Conservation (phyloP, 2,797 vertebrate species). For the Pseudopleuronectes americanus region DNA sequence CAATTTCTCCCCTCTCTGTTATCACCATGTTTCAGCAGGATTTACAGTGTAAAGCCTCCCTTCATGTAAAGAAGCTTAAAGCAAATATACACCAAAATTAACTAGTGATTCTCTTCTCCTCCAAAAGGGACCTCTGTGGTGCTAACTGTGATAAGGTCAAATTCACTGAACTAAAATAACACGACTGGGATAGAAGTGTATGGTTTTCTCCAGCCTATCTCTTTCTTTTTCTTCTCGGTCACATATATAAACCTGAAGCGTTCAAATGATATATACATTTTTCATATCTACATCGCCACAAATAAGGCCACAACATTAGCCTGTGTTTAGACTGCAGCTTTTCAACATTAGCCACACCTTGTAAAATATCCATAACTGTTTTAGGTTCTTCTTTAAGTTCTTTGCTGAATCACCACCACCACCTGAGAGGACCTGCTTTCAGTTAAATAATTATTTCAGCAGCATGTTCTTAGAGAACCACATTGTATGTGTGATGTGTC, state of each 20-base stretch:
- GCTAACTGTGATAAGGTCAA: too few relatives aligned
- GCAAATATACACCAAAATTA: not conserved
- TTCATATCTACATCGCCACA: not conserved
- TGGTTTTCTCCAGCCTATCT: too few relatives aligned
- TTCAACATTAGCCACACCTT: not conserved
- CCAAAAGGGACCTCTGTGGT: too few relatives aligned
- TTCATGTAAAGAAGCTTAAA: not conserved
- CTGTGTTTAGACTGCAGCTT: not conserved
- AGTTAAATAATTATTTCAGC: constrained; percentile 3
- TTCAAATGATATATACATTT: not conserved
- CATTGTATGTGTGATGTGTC: constrained; percentile 51
- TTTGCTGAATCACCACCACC: not conserved
- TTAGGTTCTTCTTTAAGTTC: too few relatives aligned
- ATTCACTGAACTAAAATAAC: too few relatives aligned
- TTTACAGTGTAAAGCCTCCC: not conserved
- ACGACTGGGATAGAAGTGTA: too few relatives aligned
- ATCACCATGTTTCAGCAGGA: not conserved
- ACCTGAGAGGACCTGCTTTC: constrained; percentile 29
- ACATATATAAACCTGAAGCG: too few relatives aligned
- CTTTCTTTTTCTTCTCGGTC: too few relatives aligned
- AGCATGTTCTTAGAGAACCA: constrained; percentile 31
- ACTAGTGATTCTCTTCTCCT: not conserved
- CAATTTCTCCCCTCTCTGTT: not conserved
- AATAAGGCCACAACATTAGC: not conserved
- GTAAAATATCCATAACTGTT: not conserved